Evolutionary conservation across 2,113 vertebrate species (phyloP).

Genomic region (Tetrax tetrax): DNA sequence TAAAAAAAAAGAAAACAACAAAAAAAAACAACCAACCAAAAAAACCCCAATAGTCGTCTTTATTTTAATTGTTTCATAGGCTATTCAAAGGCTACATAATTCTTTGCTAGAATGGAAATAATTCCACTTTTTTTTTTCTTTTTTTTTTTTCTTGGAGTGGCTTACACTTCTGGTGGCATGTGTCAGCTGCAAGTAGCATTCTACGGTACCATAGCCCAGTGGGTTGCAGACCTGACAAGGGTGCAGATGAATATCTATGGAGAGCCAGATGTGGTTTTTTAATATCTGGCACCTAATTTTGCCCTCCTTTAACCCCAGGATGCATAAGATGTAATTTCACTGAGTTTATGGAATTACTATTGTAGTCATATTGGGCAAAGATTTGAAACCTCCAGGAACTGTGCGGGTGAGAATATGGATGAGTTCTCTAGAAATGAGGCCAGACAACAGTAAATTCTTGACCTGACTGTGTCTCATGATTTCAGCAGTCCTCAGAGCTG

Average conservation of each 20-base stretch:
- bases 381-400: neutral
- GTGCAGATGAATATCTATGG: neutral
- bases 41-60: no score
- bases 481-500: conserved; percentile 40
- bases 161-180: neutral
- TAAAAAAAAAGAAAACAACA: neutral
- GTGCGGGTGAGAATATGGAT: neutral
- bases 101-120: neutral
- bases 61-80: neutral
- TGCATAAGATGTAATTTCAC: neutral
- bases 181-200: neutral
- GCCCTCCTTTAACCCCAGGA: neutral
- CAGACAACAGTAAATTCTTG: conserved; percentile 28
- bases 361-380: neutral
- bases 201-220: neutral
- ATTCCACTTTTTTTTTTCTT: neutral
- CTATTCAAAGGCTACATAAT: neutral
- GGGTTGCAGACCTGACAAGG: neutral
- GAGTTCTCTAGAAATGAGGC: neutral
- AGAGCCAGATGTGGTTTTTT: neutral
- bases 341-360: neutral
- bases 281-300: neutral
- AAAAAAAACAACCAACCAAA: no score
- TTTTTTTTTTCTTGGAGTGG: neutral
- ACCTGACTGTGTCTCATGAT: conserved; percentile 26